phyloP scores from a whole-genome alignment of 2,888 invertebrate genomes.

The Hirudinaria manillensis region DNA sequence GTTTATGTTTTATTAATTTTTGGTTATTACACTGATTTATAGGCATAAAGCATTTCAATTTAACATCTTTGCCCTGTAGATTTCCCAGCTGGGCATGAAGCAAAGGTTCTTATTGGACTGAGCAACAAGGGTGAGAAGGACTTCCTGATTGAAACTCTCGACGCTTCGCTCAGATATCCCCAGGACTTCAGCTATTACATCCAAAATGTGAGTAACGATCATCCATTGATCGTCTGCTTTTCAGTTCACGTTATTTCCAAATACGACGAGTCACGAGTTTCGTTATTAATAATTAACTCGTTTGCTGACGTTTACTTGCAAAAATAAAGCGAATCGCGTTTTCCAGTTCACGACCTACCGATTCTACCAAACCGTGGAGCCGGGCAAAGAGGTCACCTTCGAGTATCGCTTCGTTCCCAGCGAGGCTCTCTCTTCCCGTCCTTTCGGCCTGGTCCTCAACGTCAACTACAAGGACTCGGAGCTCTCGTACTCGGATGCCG shows the following conservation, averaged over 20 bases:
- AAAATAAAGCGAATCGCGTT: background rate
- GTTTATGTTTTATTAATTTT: background rate
- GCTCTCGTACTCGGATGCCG: conserved; percentile 69
- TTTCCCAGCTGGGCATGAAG: conserved; percentile 81
- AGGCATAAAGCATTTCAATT: background rate
- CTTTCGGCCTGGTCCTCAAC: conserved; percentile 88
- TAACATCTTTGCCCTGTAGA: conserved; percentile 58
- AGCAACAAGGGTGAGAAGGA: conserved; percentile 81
- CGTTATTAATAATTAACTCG: background rate
- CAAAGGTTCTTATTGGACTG: conserved; percentile 92
- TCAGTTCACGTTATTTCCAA: background rate
- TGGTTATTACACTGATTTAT: background rate
- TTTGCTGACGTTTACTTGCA: background rate
- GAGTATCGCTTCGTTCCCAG: conserved; percentile 89
- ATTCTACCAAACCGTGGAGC: conserved; percentile 79
- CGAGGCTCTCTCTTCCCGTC: conserved; percentile 91
- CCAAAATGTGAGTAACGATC: conserved; percentile 66
- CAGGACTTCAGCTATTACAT: conserved; percentile 97
- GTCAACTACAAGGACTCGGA: conserved; percentile 77
- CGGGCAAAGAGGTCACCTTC: conserved; percentile 85
- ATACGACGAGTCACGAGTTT: background rate
- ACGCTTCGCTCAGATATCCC: conserved; percentile 96
- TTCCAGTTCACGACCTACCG: conserved; percentile 75
- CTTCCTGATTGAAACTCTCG: conserved; percentile 83
- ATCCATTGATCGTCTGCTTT: background rate